A percentile compares a stretch with the other conserved stretches of the same genome.
phyloP scores from a whole-genome alignment of 2,888 invertebrate species.

The Druceiella hillmani region DNA sequence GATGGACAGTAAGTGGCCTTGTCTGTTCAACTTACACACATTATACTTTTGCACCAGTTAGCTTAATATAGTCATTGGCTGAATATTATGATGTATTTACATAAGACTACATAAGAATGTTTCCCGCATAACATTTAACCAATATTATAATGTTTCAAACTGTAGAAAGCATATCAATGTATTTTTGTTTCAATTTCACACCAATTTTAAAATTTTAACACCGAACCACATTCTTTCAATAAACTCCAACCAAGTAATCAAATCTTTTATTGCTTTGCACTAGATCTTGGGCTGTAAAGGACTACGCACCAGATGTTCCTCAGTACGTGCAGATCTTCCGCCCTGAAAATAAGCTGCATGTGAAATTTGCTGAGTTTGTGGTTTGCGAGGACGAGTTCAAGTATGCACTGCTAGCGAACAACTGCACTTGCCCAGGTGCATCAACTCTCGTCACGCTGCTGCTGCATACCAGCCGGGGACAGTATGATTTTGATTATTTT shows the following conservation, averaged over 20 bases:
- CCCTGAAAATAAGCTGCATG: slow-evolving; percentile 97
- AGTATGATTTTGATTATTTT: slow-evolving; percentile 89
- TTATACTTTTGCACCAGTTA: too few relatives aligned
- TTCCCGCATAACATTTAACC: too few relatives aligned
- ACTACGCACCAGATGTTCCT: slow-evolving; percentile 93
- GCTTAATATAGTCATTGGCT: too few relatives aligned
- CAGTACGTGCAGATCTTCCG: slow-evolving; percentile 98
- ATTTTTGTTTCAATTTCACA: too few relatives aligned
- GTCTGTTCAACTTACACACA: too few relatives aligned
- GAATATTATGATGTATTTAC: too few relatives aligned
- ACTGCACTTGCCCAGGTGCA: slow-evolving; percentile 96
- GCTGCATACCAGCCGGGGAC: slow-evolving; percentile 94
- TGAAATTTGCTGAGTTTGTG: slow-evolving; percentile 97
- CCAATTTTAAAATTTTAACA: too few relatives aligned
- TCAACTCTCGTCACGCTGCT: slow-evolving; percentile 94
- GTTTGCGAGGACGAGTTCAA: slow-evolving; percentile 99
- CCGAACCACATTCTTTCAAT: too few relatives aligned
- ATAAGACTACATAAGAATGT: too few relatives aligned
- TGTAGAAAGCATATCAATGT: too few relatives aligned
- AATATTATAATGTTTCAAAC: too few relatives aligned
- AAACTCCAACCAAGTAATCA: slow-evolving; percentile 2
- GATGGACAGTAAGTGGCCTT: too few relatives aligned
- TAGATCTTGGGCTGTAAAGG: slow-evolving; percentile 97
- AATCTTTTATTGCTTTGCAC: slow-evolving; percentile 31
- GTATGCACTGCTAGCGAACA: slow-evolving; percentile 95